phyloP scores from a whole-genome alignment of 2,113 vertebrate genomes.

The Prinia subflava region DNA sequence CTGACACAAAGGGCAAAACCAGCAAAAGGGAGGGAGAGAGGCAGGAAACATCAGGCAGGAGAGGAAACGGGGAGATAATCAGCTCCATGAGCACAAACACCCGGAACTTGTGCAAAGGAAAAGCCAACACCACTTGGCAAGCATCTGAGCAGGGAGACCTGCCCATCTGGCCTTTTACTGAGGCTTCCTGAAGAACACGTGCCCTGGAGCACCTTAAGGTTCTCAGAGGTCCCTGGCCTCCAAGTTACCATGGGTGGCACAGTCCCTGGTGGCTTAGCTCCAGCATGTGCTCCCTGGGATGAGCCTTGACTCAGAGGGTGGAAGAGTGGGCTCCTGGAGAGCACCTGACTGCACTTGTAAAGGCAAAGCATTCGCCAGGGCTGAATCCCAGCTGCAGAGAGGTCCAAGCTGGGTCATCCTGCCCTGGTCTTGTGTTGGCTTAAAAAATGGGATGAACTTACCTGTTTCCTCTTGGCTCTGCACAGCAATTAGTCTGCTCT shows the following conservation, averaged over 20 bases:
- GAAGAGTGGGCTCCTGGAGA: background rate
- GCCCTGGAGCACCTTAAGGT: background rate
- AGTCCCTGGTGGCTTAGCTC: background rate
- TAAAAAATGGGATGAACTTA: background rate
- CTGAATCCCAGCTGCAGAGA: background rate
- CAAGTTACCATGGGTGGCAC: too few species aligned
- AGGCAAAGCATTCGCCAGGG: background rate
- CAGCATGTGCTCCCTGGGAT: background rate
- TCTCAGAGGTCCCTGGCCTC: background rate
- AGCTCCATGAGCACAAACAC: background rate
- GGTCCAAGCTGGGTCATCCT: background rate
- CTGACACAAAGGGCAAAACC: background rate
- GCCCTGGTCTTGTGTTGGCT: background rate
- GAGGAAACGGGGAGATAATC: conserved; percentile 19
- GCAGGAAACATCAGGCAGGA: conserved; percentile 47
- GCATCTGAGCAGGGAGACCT: background rate
- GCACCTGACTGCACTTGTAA: background rate
- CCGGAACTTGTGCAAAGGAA: background rate
- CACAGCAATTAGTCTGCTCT: background rate
- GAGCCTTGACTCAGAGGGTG: background rate
- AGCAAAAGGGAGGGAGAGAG: background rate
- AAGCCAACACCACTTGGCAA: background rate
- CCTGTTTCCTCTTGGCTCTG: background rate
- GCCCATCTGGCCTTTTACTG: background rate
- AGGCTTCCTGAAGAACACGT: background rate